Base-by-base conservation (phyloP, 2,113 vertebrate genomes). In the Actenoides hombroni region DNA sequence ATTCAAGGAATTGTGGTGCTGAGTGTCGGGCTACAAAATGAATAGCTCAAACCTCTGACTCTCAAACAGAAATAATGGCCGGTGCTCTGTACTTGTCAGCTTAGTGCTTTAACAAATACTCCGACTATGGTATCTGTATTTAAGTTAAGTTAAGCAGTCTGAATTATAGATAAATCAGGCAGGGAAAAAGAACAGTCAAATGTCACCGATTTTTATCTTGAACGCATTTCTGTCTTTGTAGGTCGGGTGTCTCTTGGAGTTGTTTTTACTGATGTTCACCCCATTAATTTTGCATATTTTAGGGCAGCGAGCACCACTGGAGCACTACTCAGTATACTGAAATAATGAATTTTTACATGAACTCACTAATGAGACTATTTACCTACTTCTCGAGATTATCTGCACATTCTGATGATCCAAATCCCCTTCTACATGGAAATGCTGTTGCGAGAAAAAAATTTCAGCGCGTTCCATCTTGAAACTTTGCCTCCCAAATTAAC, bases 21-120 rank as follows among this genome's bases (percentile, higher is more conserved):
- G 96, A 94, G 94, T 97, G 97, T 97, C 92, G 88, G 92, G 94
- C 92, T 83, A 93, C 92, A 86, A 97, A 97, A 98, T 97, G 96
- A 97, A 97, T 98, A 97, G 98, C 97, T 97, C 93, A 98, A 96
- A 97, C 97, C 96, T 96, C 93, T 94, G 96, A 96, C 96, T 98
- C 95, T 86, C 91, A 94, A 60, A 96, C 71, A 97, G 97, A 95
- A 98, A 95, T 97, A 98, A 98, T 88, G 97, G 94, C 86, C 64
- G 40, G 88, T 77, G 96, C 94, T 98, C 97, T 96, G 90, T 98
- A 97, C 98, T 97, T 98, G 98, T 98, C 98, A 98, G 97, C 95
- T 98, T 97, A 96, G 91, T 89, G 95, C 91, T 97, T 88, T 95
- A 93, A 94, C 92, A 97, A 96, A 97, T 70, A 97, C 75, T 74